These are phyloP conservation scores for Struthio camelus DNA, from an alignment of 2,113 vertebrate genomes.

Conservation along the genomic window DNA sequence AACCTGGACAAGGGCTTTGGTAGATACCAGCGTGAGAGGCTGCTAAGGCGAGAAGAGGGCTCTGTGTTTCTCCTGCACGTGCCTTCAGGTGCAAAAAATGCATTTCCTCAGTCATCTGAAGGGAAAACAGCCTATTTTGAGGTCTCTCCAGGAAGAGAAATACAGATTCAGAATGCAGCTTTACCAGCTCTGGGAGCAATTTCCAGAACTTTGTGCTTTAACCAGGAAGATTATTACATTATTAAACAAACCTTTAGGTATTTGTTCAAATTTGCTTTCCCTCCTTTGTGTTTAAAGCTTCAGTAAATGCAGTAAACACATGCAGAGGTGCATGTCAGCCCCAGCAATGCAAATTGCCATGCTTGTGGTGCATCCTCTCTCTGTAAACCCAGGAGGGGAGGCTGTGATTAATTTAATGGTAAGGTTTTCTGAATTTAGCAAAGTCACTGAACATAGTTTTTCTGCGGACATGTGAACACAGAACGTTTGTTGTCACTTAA, in stretches of 20 bases:
- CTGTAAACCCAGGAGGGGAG: neutral
- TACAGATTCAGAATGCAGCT: neutral
- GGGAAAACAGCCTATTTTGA: neutral
- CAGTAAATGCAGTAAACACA: neutral
- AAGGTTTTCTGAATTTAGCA: neutral
- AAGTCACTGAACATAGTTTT: neutral
- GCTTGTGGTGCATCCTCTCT: neutral
- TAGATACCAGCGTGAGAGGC: neutral
- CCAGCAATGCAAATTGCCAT: neutral
- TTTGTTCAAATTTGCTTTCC: neutral
- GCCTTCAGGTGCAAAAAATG: neutral
- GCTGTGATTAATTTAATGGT: neutral
- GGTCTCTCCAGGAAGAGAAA: neutral
- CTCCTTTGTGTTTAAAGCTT: neutral
- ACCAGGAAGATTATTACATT: neutral
- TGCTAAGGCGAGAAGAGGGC: neutral
- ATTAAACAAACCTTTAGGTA: neutral
- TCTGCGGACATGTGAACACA: rapidly evolving
- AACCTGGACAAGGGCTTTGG: neutral
- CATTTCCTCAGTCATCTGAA: neutral
- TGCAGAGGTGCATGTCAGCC: neutral
- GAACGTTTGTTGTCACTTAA: neutral
- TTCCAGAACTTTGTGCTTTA: neutral
- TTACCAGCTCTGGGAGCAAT: neutral
- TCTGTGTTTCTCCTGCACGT: neutral